Conservation (phyloP, 2,888 invertebrate genomes). For the Ophraella communa region DNA sequence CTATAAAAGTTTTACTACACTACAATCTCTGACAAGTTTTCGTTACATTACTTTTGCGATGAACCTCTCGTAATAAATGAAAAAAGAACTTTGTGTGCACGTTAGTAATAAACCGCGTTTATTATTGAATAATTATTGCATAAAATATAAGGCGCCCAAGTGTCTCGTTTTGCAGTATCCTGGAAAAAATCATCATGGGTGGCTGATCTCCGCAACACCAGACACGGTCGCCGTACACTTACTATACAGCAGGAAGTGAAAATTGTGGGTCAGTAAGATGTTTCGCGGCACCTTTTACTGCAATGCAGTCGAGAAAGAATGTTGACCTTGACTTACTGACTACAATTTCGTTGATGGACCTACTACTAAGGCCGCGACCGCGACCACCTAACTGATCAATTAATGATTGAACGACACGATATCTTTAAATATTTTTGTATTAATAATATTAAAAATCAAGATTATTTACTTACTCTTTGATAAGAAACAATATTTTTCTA, state of each 20-base stretch:
- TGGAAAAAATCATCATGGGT: slow-evolving; percentile 31
- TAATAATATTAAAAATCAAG: too few relatives aligned
- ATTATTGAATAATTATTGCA: not conserved
- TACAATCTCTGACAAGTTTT: too few relatives aligned
- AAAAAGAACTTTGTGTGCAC: not conserved
- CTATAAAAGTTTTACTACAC: too few relatives aligned
- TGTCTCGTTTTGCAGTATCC: slow-evolving; percentile 11
- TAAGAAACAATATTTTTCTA: too few relatives aligned
- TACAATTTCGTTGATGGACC: slow-evolving; percentile 31
- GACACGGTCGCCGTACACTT: slow-evolving; percentile 12
- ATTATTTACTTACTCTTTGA: too few relatives aligned
- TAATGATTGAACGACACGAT: too few relatives aligned
- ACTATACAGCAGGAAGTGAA: slow-evolving; percentile 51
- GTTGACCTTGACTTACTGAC: slow-evolving; percentile 52
- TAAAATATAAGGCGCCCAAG: slow-evolving; percentile 16
- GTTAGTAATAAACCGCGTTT: not conserved
- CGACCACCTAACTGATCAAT: not conserved
- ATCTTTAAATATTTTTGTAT: too few relatives aligned
- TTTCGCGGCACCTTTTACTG: slow-evolving; percentile 38
- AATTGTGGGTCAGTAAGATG: slow-evolving; percentile 54
- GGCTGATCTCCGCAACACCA: slow-evolving; percentile 23
- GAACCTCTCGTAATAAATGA: too few relatives aligned
- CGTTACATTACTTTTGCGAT: too few relatives aligned
- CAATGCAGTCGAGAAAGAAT: slow-evolving; percentile 47
- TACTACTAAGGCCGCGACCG: slow-evolving; percentile 10